Base-by-base conservation (phyloP, 2,113 vertebrate genomes). In the Xenotilapia flavipinnis region DNA sequence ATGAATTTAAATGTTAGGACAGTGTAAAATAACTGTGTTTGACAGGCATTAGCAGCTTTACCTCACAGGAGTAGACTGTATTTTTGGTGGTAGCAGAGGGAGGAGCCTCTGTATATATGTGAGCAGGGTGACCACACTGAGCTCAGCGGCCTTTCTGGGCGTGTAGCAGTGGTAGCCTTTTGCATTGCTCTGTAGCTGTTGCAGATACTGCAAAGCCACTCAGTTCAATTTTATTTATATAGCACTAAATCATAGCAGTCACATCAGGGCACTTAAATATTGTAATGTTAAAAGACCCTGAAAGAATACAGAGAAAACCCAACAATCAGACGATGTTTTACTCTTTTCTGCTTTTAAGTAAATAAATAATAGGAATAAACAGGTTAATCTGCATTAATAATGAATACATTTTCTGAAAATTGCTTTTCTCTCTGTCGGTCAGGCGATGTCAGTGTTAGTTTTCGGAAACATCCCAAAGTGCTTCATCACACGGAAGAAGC, bases 401-500 rank as follows among this genome's bases (percentile, higher is more conserved):
- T 49, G 1, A 17, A 19, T 28, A 19, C 10, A 51, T 51, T n/a
- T 51, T 3, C 73, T 51, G 45, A n/a, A 49, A 51, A 47, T n/a
- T 33, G 26, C 45, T n/a, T 51, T 13, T 62, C 21, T 19, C 10
- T 51, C 9, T 68, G 8, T 79, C 7, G n/a, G 5, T 36, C 84
- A 97, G 96, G 94, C 4, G 90, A 95, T 4, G 55, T 91, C 21
- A 10, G 15, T 1, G 56, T 90, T 40, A 89, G 80, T 70, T 95
- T 87, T 38, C 79, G 38, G 75, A 93, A 86, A 56, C 82, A 38
- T 60, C 95, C 91, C 88, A 80, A 84, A 42, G 96, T 90, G 21
- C 91, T 97, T 82, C 85, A 93, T 65, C 86, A 60, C 54, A 36
- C 36, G 9, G 85, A 96, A 10, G 93, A 92, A 55, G 81, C 94